These are phyloP conservation scores for Tretioscincus oriximinensis DNA, from an alignment of 2,113 vertebrate genomes.

Conservation along the genomic window DNA sequence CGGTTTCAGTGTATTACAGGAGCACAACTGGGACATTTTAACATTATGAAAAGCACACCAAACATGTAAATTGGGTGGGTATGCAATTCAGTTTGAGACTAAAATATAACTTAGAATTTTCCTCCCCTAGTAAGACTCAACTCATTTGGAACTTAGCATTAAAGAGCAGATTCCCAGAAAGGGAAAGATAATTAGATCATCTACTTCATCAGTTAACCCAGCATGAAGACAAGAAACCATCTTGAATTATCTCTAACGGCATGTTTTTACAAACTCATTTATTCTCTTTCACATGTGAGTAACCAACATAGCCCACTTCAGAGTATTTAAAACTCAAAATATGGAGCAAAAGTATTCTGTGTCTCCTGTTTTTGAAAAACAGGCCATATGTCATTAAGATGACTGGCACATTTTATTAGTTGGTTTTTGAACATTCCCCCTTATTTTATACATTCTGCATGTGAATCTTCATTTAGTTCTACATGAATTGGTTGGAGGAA, in stretches of 20 bases:
- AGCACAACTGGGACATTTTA: not conserved
- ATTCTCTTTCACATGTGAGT: too few species aligned
- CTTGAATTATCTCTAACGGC: not conserved
- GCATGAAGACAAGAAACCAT: slow-evolving; percentile 7
- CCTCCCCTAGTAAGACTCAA: not conserved
- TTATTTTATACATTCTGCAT: slow-evolving; percentile 37
- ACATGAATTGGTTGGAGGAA: slow-evolving; percentile 49
- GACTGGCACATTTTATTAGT: slow-evolving; percentile 48
- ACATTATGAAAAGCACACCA: not conserved
- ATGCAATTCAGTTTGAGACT: not conserved
- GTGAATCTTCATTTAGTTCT: slow-evolving; percentile 46
- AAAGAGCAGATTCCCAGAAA: not conserved
- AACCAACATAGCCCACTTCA: not conserved
- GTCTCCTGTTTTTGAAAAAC: slow-evolving; percentile 2
- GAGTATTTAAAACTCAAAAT: slow-evolving; percentile 23
- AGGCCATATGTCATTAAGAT: slow-evolving; percentile 41
- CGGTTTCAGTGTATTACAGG: not conserved
- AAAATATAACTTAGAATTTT: not conserved
- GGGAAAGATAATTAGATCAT: not conserved
- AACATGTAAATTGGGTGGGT: not conserved
- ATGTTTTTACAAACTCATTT: too few species aligned
- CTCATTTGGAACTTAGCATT: not conserved
- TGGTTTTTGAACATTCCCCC: slow-evolving; percentile 39
- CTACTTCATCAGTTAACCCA: not conserved
- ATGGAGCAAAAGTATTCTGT: slow-evolving; percentile 4